Base-by-base conservation (phyloP, 2,113 vertebrate species). In the Melanotaenia duboulayi region DNA sequence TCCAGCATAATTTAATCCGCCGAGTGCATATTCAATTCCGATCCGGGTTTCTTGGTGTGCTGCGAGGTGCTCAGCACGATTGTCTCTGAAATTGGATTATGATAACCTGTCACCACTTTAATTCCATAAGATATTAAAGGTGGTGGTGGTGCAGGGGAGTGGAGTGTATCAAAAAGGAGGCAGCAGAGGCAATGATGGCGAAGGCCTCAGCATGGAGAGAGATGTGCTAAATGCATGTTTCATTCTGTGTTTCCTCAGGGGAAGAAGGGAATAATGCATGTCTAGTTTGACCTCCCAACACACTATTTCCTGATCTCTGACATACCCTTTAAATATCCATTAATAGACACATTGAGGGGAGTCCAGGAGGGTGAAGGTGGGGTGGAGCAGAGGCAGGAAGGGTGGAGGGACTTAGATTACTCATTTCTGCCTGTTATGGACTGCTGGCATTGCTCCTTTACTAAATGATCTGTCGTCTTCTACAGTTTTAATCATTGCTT, bases 71-170 rank as follows among this genome's bases (percentile, higher is more conserved):
- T 85, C 76, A 65, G 78, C 69, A 62, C 85, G 87, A 93, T 93
- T 94, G 92, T 93, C 91, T 94, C 89, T 84, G 92, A 94, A 94
- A 94, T 94, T 93, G 93, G 92, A 94, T 94, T 94, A 94, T 92
- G 92, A 94, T 93, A 94, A 94, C 94, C 93, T 94, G 91, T 93
- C 92, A 91, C 81, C 71, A 66, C 91, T 94, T 90, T 93, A 93
- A 94, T 94, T 93, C 93, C 90, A 82, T 91, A 91, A 87, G 90
- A 91, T 92, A 93, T 94, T 91, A 91, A 82, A 78, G 73, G 71
- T 67, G 89, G 65, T 17, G 81, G 71, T 13, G 74, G 71, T 65
- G 85, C 44, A 32, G 71, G 22, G 71, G 77, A 81, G 73, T 20
- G 54, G 64, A 54, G 83, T 84, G 82, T 73, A 84, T 78, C 70